Conservation (phyloP, 1,140 invertebrate genomes). For the Scaptomyza graminum region DNA sequence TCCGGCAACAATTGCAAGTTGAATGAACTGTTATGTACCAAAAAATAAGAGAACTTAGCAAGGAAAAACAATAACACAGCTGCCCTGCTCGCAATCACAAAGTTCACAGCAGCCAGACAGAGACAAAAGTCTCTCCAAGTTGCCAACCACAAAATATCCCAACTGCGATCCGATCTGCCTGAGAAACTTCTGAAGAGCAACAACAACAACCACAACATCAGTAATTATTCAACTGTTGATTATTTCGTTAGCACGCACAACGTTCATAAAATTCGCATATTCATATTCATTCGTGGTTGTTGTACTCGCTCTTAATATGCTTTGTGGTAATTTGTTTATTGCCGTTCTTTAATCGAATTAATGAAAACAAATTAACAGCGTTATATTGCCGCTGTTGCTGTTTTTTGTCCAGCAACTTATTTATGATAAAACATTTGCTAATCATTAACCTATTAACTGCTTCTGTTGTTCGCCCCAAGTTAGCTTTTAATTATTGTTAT, state of each 20-base stretch:
- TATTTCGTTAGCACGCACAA: constrained; percentile 23
- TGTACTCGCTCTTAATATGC: constrained; percentile 7
- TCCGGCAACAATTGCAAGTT: constrained; percentile 55
- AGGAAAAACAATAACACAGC: constrained; percentile 23
- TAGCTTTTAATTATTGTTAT: constrained; percentile 59
- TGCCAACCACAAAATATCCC: constrained; percentile 6
- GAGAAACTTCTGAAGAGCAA: constrained; percentile 27
- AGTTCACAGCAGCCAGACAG: constrained; percentile 22
- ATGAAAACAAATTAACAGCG: constrained; percentile 38
- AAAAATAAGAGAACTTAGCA: neutral
- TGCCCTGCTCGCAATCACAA: constrained; percentile 23
- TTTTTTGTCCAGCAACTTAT: constrained; percentile 12
- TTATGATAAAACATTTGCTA: constrained; percentile 30
- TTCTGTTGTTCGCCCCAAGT: constrained; percentile 22
- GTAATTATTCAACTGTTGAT: constrained; percentile 6
- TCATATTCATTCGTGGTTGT: constrained; percentile 35
- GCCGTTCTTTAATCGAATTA: constrained; percentile 19
- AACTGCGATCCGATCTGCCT: constrained; percentile 43
- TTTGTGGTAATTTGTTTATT: constrained; percentile 1
- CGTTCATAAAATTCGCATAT: constrained; percentile 27
- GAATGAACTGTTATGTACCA: constrained; percentile 56
- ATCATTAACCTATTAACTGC: constrained; percentile 37
- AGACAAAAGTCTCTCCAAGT: constrained; percentile 6
- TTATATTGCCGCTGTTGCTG: neutral
- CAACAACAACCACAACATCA: neutral